Evolutionary conservation across 2,113 vertebrate species (phyloP), one percentile per base, ranked within the genome.

Genomic region (Rana temporaria): DNA sequence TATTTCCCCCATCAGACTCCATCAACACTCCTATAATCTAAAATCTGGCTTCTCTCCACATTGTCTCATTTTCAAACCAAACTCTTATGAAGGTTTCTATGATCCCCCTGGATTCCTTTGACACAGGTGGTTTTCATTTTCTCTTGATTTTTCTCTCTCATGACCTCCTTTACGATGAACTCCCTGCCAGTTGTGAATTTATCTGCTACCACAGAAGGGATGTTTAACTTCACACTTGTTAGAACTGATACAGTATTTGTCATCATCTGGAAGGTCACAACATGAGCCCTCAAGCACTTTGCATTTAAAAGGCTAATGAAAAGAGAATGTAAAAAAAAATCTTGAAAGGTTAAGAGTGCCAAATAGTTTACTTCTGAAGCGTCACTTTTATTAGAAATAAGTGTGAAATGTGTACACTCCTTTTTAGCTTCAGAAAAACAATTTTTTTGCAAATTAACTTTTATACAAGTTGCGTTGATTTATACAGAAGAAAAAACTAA

Each of bases 91-190:
- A 82, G 0, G 6, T 81, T 79, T 77, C 67, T 84, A 3, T 79
- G 78, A 79, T 75, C 81, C 69, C 48, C 88, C 52, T 77, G 72
- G 34, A 82, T 85, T 53, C 81, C 84, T 85, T 55, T 52, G 86
- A 56, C 63, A 85, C 84, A 86, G 78, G 76, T 85, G 72, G 84
- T 62, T 78, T 63, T 15, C 8, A 64, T 82, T 79, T 42, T 65
- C 60, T 68, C 84, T 15, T 84, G 2, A 67, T 83, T 85, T 9
- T 80, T 60, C 75, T 48, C 22, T 12, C 62, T 30, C 38, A 86
- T 89, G 79, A 88, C 81, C 68, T 90, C 81, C 88, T 85, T 88
- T 84, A 84, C 59, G 65, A 22, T 16, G 72, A 57, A 86, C 76
- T 78, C 26, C 60, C 69, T 57, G 32, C 4, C 48, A 17, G 76